Conservation (phyloP, 2,113 vertebrate genomes). For the Menidia beryllina region DNA sequence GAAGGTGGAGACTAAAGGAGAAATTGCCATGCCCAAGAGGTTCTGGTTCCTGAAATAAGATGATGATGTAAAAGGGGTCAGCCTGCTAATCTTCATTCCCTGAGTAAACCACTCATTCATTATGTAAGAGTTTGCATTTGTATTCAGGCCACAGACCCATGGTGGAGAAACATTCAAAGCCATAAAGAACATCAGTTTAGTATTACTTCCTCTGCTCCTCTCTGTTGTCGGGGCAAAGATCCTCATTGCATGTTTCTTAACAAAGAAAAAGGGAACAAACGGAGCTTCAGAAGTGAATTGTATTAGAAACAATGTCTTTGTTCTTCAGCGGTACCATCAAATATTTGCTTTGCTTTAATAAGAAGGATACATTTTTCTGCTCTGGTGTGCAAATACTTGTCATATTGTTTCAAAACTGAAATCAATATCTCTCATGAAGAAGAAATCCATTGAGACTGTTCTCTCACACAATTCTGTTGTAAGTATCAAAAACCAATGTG, state of each 20-base stretch:
- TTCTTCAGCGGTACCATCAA: conserved; percentile 55
- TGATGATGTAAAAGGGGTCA: conserved; percentile 79
- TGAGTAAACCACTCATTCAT: conserved; percentile 83
- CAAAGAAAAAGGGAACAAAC: conserved; percentile 63
- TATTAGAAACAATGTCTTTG: conserved; percentile 60
- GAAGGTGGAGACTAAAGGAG: conserved; percentile 43
- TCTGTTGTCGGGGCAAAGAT: conserved; percentile 35
- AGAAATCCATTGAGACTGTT: conserved; percentile 32
- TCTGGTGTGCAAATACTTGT: conserved; percentile 21
- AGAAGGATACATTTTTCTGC: conserved; percentile 40
- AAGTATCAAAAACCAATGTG: conserved; percentile 26
- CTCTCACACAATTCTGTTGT: conserved; percentile 23
- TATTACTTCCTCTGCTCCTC: conserved; percentile 37
- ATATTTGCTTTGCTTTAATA: conserved; percentile 73
- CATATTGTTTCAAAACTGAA: conserved; percentile 62
- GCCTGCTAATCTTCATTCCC: conserved; percentile 83
- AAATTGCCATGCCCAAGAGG: conserved; percentile 65
- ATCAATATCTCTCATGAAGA: conserved; percentile 51
- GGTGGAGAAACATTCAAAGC: conserved; percentile 71
- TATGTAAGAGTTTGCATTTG: conserved; percentile 84
- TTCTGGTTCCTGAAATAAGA: conserved; percentile 80
- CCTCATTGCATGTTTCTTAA: conserved; percentile 58
- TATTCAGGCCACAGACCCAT: conserved; percentile 80
- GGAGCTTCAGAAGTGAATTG: conserved; percentile 44
- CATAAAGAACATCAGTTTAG: conserved; percentile 70